phyloP scores from a whole-genome alignment of 2,113 vertebrate species.

The Cricetomys ansorgei region DNA sequence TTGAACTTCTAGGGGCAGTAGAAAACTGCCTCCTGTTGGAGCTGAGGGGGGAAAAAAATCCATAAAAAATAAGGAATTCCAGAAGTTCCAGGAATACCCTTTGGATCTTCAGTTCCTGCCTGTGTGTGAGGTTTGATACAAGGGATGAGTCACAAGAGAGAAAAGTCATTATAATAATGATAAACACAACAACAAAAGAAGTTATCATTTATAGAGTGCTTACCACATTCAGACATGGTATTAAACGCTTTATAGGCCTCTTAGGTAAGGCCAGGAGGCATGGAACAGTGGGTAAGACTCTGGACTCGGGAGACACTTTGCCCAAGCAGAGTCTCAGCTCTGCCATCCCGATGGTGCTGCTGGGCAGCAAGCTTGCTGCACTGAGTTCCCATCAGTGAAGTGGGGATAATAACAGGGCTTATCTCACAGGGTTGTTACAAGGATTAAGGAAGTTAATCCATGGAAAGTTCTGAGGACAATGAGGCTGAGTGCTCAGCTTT shows the following conservation, averaged over 20 bases:
- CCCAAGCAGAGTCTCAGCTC: not conserved
- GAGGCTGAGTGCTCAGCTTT: not conserved
- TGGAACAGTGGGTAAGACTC: not conserved
- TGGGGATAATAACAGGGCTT: conserved; percentile 45
- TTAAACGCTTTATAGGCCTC: conserved; percentile 46
- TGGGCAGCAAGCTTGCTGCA: not conserved
- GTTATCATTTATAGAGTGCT: conserved; percentile 63
- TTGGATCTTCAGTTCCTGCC: conserved; percentile 44
- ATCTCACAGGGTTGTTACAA: not conserved
- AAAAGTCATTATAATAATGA: conserved; percentile 63
- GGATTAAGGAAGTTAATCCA: conserved; percentile 25
- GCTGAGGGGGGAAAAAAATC: not conserved
- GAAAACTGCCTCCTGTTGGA: conserved; percentile 33
- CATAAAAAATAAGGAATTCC: conserved; percentile 44
- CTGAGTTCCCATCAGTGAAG: conserved; percentile 47
- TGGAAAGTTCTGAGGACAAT: not conserved
- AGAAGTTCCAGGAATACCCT: conserved; percentile 28
- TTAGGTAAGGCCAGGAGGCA: not conserved
- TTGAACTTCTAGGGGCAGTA: conserved; percentile 68
- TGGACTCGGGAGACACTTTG: not conserved
- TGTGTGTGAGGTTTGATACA: conserved; percentile 37
- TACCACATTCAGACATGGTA: conserved; percentile 12
- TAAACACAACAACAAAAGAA: conserved; percentile 59
- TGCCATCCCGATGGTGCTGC: not conserved
- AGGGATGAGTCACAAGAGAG: conserved; percentile 50